Base-by-base conservation (phyloP, 2,797 vertebrate genomes). In the Cynodonichthys magdalenae region DNA sequence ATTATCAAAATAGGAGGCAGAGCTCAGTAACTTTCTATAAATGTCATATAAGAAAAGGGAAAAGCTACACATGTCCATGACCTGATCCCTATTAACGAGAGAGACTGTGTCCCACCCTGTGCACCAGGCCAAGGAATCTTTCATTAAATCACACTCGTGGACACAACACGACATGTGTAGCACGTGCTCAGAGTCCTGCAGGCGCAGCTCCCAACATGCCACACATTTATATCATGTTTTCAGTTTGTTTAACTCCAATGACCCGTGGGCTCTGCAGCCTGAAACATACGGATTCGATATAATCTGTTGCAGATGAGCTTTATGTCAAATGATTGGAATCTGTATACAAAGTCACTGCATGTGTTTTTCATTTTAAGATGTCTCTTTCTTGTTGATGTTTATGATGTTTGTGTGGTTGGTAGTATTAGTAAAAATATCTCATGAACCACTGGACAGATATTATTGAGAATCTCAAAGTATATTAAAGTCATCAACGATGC, bases 61-160 rank as follows among this genome's bases (percentile, higher is more conserved):
- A 67, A 60, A 58, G 45, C 3, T 11, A 54, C 80, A 69, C 80
- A 71, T 84, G 75, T 71, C 67, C 65, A 34, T 64, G 80, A 87
- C 69, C 82, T 82, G 71, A 90, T 89, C 81, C 83, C 77, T 51
- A 78, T 81, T 84, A 87, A 90, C 78, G 81, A 77, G 68, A 57
- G 68, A 0, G 51, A 70, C 72, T 53, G 74, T 79, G 84, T 75
- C 57, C 29, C 58, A 1, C 64, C 53, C 69, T 45, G 15, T 63
- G 61, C 70, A 60, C 71, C 63, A n/a, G 44, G 68, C 75, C 1
- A 36, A 67, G 80, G 74, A 77, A 84, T 86, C 79, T 82, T 81
- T 86, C 78, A 91, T 92, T 76, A 87, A 86, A 87, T 81, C 80
- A 87, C 83, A 77, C 84, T 74, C 80, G 69, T 31, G 53, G 63